Percentiles rank a stretch among this genome's conserved stretches.
phyloP scores from a whole-genome alignment of 2,113 vertebrate genomes.

The Tragelaphus imberbis region DNA sequence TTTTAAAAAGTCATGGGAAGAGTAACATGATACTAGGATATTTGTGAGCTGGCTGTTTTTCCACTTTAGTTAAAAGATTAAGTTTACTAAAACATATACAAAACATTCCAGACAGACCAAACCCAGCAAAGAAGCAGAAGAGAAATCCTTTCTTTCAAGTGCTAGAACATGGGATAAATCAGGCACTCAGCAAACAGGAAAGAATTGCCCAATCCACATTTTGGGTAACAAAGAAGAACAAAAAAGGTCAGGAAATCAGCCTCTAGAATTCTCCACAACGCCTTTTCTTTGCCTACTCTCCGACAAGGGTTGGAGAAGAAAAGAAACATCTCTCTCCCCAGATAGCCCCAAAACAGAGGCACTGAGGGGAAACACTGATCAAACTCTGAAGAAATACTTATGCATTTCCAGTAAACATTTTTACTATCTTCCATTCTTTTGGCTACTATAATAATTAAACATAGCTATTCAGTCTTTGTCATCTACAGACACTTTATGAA shows the following conservation, averaged over 20 bases:
- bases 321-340: background rate
- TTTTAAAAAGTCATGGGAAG: background rate
- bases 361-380: background rate
- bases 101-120: conserved; percentile 30
- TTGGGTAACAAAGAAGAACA: conserved; percentile 5
- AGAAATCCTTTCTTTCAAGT: conserved; percentile 44
- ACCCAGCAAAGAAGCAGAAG: background rate
- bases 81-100: conserved; percentile 13
- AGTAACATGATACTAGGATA: background rate
- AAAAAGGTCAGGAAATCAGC: background rate
- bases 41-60: conserved; percentile 28
- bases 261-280: conserved; percentile 23
- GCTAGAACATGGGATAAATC: background rate
- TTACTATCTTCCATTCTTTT: conserved; percentile 26
- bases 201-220: conserved; percentile 21
- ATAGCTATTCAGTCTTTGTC: background rate
- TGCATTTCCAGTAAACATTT: background rate
- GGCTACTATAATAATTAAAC: conserved; percentile 22
- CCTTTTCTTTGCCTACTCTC: background rate
- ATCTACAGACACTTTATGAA: background rate
- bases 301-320: background rate
- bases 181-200: conserved; percentile 26
- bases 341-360: background rate
- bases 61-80: conserved; percentile 21
- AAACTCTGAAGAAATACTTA: conserved; percentile 9